These are phyloP conservation scores for Girardinichthys multiradiatus DNA, from an alignment of 2,113 vertebrate genomes.

Conservation along the genomic window DNA sequence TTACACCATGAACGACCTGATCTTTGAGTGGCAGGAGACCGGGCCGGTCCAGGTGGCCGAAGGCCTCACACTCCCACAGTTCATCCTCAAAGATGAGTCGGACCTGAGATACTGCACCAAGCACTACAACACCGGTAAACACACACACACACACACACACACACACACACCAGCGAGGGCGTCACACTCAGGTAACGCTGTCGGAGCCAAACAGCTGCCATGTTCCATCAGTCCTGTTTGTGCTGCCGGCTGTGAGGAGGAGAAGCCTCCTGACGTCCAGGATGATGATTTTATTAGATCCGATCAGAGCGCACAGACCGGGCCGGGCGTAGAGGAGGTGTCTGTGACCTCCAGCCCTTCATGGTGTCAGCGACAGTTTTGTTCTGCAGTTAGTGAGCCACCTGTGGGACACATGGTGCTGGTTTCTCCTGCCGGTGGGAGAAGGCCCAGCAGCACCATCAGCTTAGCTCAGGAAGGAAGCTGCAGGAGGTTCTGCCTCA, in stretches of 20 bases:
- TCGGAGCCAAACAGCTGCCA: constrained; percentile 20
- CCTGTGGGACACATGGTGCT: too few relatives aligned
- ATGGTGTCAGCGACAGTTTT: background rate
- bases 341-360: background rate
- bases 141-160: constrained; percentile 23
- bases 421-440: background rate
- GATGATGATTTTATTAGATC: background rate
- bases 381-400: background rate
- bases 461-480: background rate
- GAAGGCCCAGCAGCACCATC: background rate
- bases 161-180: constrained; percentile 1
- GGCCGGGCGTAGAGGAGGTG: background rate
- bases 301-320: background rate
- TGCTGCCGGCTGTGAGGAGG: background rate
- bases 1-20: constrained; percentile 99
- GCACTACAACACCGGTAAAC: constrained; percentile 93
- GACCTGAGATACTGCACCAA: constrained; percentile 96
- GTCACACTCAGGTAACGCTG: background rate
- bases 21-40: constrained; percentile 98
- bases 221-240: constrained; percentile 15
- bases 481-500: background rate
- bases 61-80: constrained; percentile 95
- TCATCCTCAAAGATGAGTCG: constrained; percentile 94
- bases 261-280: background rate
- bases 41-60: constrained; percentile 96